Conservation (phyloP, 2,113 vertebrate species). For the Elgaria multicarinata region DNA sequence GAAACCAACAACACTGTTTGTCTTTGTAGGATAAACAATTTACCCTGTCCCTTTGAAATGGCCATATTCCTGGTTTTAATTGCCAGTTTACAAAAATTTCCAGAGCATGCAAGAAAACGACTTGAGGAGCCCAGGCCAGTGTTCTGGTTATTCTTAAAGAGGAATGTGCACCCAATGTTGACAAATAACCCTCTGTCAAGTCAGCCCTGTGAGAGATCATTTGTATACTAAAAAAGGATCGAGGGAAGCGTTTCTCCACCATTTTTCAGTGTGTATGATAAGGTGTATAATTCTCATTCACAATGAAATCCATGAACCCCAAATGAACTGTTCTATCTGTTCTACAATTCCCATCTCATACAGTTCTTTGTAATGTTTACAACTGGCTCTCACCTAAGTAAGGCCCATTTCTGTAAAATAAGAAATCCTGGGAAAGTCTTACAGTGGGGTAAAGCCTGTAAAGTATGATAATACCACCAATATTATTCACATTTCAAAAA, state of each 20-base stretch:
- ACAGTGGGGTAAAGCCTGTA: background rate
- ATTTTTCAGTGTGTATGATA: background rate
- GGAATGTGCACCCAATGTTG: background rate
- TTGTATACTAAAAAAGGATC: background rate
- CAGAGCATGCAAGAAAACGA: slow-evolving; percentile 17
- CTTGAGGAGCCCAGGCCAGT: slow-evolving; percentile 12
- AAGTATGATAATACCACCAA: background rate
- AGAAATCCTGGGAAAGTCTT: background rate
- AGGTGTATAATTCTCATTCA: background rate
- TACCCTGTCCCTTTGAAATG: slow-evolving; percentile 51
- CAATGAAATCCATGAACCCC: background rate
- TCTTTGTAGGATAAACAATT: slow-evolving; percentile 58
- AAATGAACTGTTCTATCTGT: background rate
- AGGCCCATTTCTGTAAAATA: background rate
- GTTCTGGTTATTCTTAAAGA: slow-evolving; percentile 32
- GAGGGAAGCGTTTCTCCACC: background rate
- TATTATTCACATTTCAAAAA: background rate
- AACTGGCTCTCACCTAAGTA: background rate
- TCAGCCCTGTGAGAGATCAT: background rate
- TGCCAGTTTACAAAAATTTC: slow-evolving; percentile 18
- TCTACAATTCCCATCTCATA: background rate
- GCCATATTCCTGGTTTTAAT: slow-evolving; percentile 11
- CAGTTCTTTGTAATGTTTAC: background rate
- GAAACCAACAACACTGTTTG: slow-evolving; percentile 60
- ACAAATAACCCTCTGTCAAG: background rate